phyloP scores from a whole-genome alignment of 1,140 invertebrate genomes.

The Contarinia nasturtii region DNA sequence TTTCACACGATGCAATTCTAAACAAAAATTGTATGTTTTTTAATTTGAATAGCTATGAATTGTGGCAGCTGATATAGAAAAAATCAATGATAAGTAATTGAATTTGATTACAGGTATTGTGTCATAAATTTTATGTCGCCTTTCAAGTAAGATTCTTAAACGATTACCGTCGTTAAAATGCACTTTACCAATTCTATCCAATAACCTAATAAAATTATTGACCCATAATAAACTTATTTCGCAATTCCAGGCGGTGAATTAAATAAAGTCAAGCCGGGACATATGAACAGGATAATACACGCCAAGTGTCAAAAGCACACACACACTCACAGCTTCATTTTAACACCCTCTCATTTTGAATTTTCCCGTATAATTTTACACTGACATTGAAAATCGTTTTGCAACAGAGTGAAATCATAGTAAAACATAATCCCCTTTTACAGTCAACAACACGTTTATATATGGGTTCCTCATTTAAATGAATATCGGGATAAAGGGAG shows the following conservation, averaged over 20 bases:
- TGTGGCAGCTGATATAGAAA: too few species aligned
- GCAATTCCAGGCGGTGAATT: neutral
- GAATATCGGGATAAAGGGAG: too few species aligned
- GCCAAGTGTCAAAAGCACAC: neutral
- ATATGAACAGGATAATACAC: neutral
- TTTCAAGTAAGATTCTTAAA: too few species aligned
- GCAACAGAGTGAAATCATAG: neutral
- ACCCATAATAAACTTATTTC: constrained; percentile 1
- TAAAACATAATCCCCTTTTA: neutral
- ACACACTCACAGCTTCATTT: neutral
- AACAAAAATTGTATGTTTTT: neutral
- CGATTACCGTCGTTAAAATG: too few species aligned
- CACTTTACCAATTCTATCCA: too few species aligned
- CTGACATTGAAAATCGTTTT: neutral
- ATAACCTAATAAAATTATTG: neutral
- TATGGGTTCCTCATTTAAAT: neutral
- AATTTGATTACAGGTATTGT: too few species aligned
- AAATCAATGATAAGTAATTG: too few species aligned
- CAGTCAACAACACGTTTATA: neutral
- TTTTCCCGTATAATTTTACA: neutral
- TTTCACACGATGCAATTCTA: constrained; percentile 28
- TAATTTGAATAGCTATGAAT: neutral
- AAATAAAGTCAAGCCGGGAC: neutral
- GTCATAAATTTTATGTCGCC: too few species aligned
- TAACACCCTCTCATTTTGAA: neutral